Conservation (phyloP, 37 sponge, comb jelly and placozoan genomes). For the Theonella swinhoei region DNA sequence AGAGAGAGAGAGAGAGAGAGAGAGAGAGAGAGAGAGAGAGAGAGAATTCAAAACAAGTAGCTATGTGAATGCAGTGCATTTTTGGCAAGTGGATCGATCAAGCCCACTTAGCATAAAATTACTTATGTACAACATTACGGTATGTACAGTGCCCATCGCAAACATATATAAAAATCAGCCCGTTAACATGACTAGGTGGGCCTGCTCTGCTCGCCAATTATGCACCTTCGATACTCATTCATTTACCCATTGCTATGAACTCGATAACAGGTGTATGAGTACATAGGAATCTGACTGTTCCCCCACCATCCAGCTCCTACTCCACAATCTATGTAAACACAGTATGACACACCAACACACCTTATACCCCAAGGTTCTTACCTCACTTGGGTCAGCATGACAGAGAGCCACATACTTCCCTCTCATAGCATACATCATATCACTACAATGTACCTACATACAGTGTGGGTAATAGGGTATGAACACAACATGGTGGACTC, state of each 20-base stretch:
- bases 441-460: slow-evolving; percentile 65
- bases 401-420: slow-evolving; percentile 70
- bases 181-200: no score
- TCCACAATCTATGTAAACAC: slow-evolving; percentile 24
- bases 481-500: no score
- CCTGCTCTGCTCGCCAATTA: no score
- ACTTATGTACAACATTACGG: background rate
- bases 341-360: background rate
- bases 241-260: slow-evolving; percentile 68
- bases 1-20: background rate
- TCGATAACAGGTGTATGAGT: slow-evolving; percentile 51
- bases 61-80: background rate
- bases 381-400: slow-evolving; percentile 49
- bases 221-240: background rate
- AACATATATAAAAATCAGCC: no score
- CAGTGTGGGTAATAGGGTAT: background rate
- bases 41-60: background rate
- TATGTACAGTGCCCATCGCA: no score
- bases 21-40: background rate
- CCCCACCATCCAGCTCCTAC: slow-evolving; percentile 10
- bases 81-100: background rate
- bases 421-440: slow-evolving; percentile 69
- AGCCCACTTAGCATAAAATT: background rate
- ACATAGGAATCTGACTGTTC: slow-evolving; percentile 51
- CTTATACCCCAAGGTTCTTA: background rate